Evolutionary conservation across 1,140 invertebrate genomes (phyloP).

Genomic region (Temnothorax curvispinosus): DNA sequence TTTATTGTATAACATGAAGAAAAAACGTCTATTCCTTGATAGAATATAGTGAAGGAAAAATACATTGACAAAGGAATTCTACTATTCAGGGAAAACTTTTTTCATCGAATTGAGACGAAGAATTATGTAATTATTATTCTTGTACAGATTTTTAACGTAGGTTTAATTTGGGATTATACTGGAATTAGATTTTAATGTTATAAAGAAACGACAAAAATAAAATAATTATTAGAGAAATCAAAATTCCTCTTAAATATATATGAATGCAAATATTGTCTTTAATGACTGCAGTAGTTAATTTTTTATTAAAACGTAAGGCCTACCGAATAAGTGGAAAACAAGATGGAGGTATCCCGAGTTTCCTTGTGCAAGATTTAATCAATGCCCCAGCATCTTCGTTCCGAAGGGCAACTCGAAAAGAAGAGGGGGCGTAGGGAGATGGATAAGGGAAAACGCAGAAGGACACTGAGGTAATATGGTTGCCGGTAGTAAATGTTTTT

Average conservation of each 20-base stretch:
- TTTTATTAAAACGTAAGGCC: constrained; percentile 73
- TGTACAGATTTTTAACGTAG: neutral
- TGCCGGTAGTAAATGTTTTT: constrained; percentile 76
- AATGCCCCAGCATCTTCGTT: constrained; percentile 58
- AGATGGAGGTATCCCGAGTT: constrained; percentile 53
- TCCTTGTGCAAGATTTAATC: constrained; percentile 76
- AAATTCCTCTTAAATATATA: neutral
- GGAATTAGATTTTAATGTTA: too few relatives aligned
- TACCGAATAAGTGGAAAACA: constrained; percentile 65
- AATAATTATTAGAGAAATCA: neutral
- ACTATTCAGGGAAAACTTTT: neutral
- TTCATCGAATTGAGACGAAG: neutral
- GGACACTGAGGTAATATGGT: constrained; percentile 40
- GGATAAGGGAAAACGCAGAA: constrained; percentile 24
- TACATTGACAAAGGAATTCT: too few relatives aligned
- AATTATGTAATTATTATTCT: neutral
- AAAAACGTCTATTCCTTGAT: neutral
- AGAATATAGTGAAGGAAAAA: neutral
- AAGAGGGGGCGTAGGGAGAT: neutral
- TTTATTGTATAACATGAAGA: neutral
- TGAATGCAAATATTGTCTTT: neutral
- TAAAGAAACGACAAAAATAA: too few relatives aligned
- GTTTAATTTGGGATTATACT: neutral
- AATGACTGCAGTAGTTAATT: constrained; percentile 28
- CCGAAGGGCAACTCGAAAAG: neutral